phyloP scores from a whole-genome alignment of 1,140 invertebrate species.

The Danaus plexippus region DNA sequence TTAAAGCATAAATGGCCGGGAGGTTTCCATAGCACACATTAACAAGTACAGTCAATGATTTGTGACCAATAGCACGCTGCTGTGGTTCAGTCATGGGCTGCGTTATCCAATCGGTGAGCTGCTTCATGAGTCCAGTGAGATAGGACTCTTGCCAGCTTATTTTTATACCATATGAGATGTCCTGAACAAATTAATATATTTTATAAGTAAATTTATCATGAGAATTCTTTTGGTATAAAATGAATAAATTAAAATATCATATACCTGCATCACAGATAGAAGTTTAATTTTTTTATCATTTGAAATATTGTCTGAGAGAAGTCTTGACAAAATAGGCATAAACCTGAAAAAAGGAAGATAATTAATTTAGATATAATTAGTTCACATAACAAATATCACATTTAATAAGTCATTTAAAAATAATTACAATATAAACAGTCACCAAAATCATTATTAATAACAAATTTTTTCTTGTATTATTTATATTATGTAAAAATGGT shows the following conservation, averaged over 20 bases:
- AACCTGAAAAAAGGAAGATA: constrained; percentile 62
- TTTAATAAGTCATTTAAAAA: too few relatives aligned
- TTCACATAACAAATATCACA: too few relatives aligned
- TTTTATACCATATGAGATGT: constrained; percentile 80
- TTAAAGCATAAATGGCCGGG: constrained; percentile 76
- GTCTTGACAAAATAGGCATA: constrained; percentile 74
- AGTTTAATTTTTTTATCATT: constrained; percentile 72
- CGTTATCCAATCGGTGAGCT: constrained; percentile 75
- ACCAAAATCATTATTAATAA: too few relatives aligned
- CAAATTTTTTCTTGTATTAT: too few relatives aligned
- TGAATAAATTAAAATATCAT: constrained; percentile 1
- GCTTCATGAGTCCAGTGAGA: constrained; percentile 74
- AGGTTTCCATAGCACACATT: constrained; percentile 81
- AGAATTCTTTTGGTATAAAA: background rate
- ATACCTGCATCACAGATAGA: constrained; percentile 72
- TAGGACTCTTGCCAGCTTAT: constrained; percentile 81
- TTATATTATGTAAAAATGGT: too few relatives aligned
- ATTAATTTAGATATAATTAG: background rate
- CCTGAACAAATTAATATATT: constrained; percentile 47
- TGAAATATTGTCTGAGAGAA: constrained; percentile 71
- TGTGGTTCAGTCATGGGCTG: constrained; percentile 67
- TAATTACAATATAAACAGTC: too few relatives aligned
- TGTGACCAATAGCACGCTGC: constrained; percentile 71
- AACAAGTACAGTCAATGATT: constrained; percentile 78
- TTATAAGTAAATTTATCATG: constrained; percentile 1